phyloP scores from a whole-genome alignment of 2,797 vertebrate species.

The Sebastolobus alascanus region DNA sequence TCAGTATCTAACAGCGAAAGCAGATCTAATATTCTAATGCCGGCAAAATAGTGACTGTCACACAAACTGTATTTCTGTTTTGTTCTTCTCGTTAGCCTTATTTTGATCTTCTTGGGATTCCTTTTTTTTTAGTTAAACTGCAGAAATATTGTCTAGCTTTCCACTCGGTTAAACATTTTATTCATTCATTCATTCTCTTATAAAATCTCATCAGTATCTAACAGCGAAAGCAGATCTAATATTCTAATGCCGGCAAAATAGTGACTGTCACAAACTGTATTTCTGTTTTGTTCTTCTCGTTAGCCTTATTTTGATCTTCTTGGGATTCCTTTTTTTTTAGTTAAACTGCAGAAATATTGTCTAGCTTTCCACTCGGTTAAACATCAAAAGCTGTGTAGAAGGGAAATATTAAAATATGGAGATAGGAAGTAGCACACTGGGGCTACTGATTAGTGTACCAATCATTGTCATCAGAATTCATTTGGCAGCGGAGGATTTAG shows the following conservation, averaged over 20 bases:
- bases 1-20: conserved; percentile 31
- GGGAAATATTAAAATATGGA: conserved; percentile 72
- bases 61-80: conserved; percentile 52
- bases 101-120: conserved; percentile 56
- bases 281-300: conserved; percentile 44
- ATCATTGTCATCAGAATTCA: conserved; percentile 73
- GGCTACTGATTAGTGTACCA: conserved; percentile 71
- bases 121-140: conserved; percentile 55
- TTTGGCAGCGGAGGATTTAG: conserved; percentile 61
- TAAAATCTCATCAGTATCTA: conserved; percentile 43
- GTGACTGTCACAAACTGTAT: conserved; percentile 49
- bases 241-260: conserved; percentile 50
- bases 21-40: conserved; percentile 46
- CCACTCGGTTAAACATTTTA: conserved; percentile 63
- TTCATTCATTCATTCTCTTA: conserved; percentile 58
- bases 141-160: conserved; percentile 61
- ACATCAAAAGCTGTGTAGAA: conserved; percentile 66
- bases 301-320: conserved; percentile 61
- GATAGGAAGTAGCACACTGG: conserved; percentile 69
- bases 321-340: conserved; percentile 35
- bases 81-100: conserved; percentile 47
- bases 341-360: conserved; percentile 65
- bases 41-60: conserved; percentile 46
- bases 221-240: conserved; percentile 27
- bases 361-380: conserved; percentile 58